Percentiles rank a stretch among this genome's conserved stretches.
Evolutionary conservation across 1,140 invertebrate species (phyloP).

Genomic region (Anastatus disparis): DNA sequence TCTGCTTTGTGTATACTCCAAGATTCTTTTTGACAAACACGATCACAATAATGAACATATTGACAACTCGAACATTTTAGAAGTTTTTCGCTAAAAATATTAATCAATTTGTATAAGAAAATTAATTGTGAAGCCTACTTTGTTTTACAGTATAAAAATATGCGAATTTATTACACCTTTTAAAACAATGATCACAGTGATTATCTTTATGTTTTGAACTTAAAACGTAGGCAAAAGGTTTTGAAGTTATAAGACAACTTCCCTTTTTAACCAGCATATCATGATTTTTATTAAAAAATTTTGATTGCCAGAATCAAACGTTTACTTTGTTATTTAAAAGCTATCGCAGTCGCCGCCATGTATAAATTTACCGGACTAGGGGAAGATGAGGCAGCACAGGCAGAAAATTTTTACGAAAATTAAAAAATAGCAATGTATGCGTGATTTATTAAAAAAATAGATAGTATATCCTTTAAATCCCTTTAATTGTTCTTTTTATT

Average conservation of each 20-base stretch:
- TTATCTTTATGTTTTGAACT: slow-evolving; percentile 69
- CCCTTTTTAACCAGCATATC: slow-evolving; percentile 60
- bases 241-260: slow-evolving; percentile 67
- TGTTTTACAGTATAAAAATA: neutral
- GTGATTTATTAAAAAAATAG: too few relatives aligned
- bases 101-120: slow-evolving; percentile 43
- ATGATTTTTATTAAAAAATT: slow-evolving; percentile 12
- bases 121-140: slow-evolving; percentile 19
- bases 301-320: neutral
- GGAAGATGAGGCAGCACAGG: too few relatives aligned
- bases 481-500: too few relatives aligned
- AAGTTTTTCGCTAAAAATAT: slow-evolving; percentile 71
- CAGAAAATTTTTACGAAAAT: too few relatives aligned
- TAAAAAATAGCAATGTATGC: too few relatives aligned
- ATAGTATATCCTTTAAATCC: too few relatives aligned
- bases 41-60: slow-evolving; percentile 83
- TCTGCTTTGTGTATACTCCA: slow-evolving; percentile 83
- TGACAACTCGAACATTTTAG: slow-evolving; percentile 82
- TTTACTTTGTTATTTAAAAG: too few relatives aligned
- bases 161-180: slow-evolving; percentile 59
- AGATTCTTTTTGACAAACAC: slow-evolving; percentile 77
- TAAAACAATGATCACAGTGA: slow-evolving; percentile 73
- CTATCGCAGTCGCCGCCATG: too few relatives aligned
- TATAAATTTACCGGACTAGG: too few relatives aligned
- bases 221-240: slow-evolving; percentile 72